phyloP scores from a whole-genome alignment of 2,797 vertebrate species.

The Phyllotis vaccarum region DNA sequence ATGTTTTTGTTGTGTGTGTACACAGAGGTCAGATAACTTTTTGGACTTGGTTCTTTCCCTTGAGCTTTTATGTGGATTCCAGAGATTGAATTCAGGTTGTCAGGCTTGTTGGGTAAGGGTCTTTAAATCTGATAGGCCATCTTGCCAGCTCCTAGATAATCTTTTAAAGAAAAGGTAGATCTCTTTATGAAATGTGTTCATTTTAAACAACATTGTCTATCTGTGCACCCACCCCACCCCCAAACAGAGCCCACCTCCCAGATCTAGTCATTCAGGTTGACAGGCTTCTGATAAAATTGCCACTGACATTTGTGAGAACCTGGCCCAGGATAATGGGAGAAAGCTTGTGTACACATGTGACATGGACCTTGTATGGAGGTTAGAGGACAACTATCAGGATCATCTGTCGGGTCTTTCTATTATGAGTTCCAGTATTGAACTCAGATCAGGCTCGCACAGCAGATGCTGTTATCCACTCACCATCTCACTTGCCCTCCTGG shows the following conservation, averaged over 20 bases:
- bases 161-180: not conserved
- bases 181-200: slow-evolving; percentile 39
- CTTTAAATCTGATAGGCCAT: not conserved
- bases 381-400: not conserved
- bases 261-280: not conserved
- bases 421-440: not conserved
- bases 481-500: not conserved
- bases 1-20: not conserved
- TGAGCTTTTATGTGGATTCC: not conserved
- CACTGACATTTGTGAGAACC: not conserved
- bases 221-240: too few species aligned
- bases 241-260: not conserved
- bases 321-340: not conserved
- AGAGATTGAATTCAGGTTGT: not conserved
- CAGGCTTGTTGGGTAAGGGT: not conserved
- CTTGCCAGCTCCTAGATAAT: not conserved
- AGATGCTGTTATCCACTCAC: not conserved
- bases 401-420: not conserved
- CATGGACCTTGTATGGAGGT: not conserved
- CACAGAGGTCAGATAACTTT: not conserved
- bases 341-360: not conserved
- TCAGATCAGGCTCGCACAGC: not conserved
- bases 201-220: not conserved
- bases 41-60: not conserved
- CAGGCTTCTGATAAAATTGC: slow-evolving; percentile 22